These are phyloP conservation scores for Emys orbicularis DNA, from an alignment of 2,797 vertebrate genomes.

Conservation along the genomic window DNA sequence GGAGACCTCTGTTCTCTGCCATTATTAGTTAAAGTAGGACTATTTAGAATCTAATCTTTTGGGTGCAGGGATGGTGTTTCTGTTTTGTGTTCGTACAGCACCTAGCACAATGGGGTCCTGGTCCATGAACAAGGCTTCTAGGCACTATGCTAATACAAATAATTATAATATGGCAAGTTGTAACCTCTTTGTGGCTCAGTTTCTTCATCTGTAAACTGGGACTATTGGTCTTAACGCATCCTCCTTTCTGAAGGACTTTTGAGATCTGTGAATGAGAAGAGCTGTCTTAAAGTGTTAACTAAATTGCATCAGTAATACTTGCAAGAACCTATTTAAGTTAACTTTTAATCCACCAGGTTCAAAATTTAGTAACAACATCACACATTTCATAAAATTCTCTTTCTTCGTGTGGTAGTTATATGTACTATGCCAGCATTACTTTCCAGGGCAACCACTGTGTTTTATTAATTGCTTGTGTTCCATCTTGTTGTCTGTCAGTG, in stretches of 20 bases:
- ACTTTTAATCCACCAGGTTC: not conserved
- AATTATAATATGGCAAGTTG: not conserved
- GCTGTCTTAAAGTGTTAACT: rapidly evolving
- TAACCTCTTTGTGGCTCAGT: not conserved
- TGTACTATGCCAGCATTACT: not conserved
- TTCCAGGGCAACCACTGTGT: not conserved
- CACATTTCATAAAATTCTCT: not conserved
- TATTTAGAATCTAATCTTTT: rapidly evolving
- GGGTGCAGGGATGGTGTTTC: not conserved
- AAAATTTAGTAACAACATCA: not conserved
- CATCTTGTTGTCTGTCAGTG: not conserved
- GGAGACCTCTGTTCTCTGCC: not conserved
- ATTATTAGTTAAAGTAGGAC: rapidly evolving
- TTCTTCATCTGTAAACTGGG: not conserved
- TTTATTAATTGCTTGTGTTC: not conserved
- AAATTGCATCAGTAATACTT: not conserved
- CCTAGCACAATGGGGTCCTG: not conserved
- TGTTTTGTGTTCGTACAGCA: not conserved
- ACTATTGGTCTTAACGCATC: not conserved
- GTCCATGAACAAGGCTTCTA: not conserved
- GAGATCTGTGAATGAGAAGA: not conserved
- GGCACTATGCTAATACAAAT: rapidly evolving
- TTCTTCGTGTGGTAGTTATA: not conserved
- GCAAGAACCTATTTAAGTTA: rapidly evolving
- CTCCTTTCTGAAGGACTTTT: not conserved